Conservation (phyloP, 2,888 invertebrate species). For the Boloria euphrosyne region DNA sequence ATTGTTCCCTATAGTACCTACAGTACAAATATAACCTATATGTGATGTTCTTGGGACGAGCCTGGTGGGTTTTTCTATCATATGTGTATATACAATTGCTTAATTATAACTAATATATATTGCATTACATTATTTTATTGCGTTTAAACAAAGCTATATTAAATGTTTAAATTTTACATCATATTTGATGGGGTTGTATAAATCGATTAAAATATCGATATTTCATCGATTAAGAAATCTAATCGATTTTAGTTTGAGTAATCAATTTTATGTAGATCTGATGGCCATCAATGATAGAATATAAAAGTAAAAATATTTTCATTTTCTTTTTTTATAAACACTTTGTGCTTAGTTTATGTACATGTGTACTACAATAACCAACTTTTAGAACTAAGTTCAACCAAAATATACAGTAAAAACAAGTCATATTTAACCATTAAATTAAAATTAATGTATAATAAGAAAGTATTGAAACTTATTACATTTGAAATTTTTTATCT, state of each 20-base stretch:
- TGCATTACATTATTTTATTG: constrained; percentile 3
- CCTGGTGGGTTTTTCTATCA: constrained; percentile 30
- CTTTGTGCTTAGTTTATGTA: constrained; percentile 44
- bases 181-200: no score
- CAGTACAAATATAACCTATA: constrained; percentile 23
- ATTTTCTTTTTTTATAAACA: constrained; percentile 36
- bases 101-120: constrained; percentile 10
- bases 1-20: constrained; percentile 21
- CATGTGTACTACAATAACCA: constrained; percentile 36
- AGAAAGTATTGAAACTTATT: background rate
- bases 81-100: constrained; percentile 29
- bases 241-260: no score
- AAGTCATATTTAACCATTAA: constrained; percentile 15
- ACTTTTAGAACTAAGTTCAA: constrained; percentile 70
- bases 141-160: constrained; percentile 2
- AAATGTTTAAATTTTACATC: no score
- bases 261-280: background rate
- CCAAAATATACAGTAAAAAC: constrained; percentile 60
- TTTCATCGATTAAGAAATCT: no score
- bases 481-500: no score
- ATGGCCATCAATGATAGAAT: background rate
- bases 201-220: no score
- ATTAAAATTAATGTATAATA: background rate
- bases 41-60: constrained; percentile 34
- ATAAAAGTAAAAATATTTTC: constrained; percentile 35